These are phyloP conservation scores for Oceanodroma leucorhoa DNA, from an alignment of 2,797 vertebrate species.

Conservation along the genomic window DNA sequence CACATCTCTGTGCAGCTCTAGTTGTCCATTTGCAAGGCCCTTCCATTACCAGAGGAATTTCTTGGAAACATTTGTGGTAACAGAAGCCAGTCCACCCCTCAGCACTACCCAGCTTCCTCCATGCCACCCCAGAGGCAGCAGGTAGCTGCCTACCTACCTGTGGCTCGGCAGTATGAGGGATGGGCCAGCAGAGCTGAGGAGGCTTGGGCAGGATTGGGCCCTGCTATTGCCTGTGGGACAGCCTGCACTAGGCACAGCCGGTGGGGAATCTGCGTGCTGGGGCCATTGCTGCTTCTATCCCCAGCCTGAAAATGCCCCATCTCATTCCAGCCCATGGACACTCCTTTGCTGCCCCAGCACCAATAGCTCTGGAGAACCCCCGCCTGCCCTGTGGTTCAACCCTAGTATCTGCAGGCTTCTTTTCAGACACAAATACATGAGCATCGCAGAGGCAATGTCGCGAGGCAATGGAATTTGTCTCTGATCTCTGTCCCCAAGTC, in stretches of 20 bases:
- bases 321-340: neutral
- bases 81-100: neutral
- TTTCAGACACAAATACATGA: neutral
- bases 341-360: neutral
- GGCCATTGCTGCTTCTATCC: rapidly evolving
- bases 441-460: rapidly evolving
- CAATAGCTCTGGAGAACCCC: neutral
- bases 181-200: neutral
- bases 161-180: neutral
- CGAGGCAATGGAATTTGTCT: neutral
- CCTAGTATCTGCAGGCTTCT: neutral
- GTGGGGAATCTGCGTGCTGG: rapidly evolving
- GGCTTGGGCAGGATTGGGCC: rapidly evolving
- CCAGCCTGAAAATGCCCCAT: neutral
- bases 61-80: neutral
- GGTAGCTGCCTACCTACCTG: neutral
- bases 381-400: neutral
- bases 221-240: neutral
- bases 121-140: neutral
- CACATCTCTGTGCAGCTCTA: neutral
- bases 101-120: neutral
- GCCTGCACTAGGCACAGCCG: neutral
- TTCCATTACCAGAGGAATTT: neutral
- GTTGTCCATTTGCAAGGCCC: neutral
- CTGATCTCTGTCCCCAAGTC: neutral